Evolutionary conservation across 1,140 invertebrate genomes (phyloP), one percentile per base, ranked within the genome.

Genomic region (Papilio polytes): DNA sequence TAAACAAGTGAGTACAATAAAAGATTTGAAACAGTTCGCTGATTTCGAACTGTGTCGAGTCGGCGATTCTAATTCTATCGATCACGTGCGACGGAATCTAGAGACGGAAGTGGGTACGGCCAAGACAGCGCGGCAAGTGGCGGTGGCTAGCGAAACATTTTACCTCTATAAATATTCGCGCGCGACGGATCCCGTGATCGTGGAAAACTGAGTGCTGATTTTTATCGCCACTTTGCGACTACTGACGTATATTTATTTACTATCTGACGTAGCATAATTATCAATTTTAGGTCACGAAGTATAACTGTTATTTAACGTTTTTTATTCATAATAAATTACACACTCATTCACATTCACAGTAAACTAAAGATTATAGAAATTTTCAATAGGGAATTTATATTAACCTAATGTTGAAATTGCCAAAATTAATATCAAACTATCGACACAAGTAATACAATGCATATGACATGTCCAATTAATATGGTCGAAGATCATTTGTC

Each of bases 91-190:
- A 7, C 44, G 46, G 74, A 76, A 76, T 76, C 44, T 51, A 44
- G 20, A 20, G 41, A 76, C 74, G 74, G 74, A 76, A 76, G 74
- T 76, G 41, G 46, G 44, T n/a, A 51, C 74, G 20, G 74, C 74
- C 20, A 76, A 76, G 74, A 76, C 74, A 51, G 46, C 46, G 41
- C 74, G 46, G 74, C 74, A 15, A 76, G 74, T 76, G 74, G 53
- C 53, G 53, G n/a, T 74, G 72, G 15, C 31, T 18, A 74, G 41
- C 13, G 20, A 13, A 74, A 22, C 44, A 26, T 76, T 76, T 74
- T 76, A 26, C 44, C 46, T 76, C 46, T 76, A 76, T 76, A 76
- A 76, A 76, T 76, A 76, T 53, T 51, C 74, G 12, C 20, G 20
- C 3, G 6, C 74, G 73, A 20, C 74, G 12, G 20, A 41, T 76